A percentile compares a stretch with the other conserved stretches of the same genome.
These are phyloP conservation scores for Cygnus buccinator DNA, from an alignment of 2,113 vertebrate genomes.

Conservation along the genomic window DNA sequence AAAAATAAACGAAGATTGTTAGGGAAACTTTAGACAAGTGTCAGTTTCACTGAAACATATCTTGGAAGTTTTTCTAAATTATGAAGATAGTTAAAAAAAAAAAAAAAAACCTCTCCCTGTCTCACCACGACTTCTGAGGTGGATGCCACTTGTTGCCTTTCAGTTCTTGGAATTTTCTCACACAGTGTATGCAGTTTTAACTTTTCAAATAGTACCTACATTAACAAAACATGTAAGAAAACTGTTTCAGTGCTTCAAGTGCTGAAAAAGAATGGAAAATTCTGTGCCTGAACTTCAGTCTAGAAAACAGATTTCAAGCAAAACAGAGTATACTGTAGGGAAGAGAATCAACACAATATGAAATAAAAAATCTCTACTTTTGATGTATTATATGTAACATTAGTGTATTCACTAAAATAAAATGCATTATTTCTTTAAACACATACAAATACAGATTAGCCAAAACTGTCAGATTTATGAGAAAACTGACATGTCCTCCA, in stretches of 20 bases:
- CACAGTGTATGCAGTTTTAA: constrained; percentile 83
- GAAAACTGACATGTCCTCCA: not conserved
- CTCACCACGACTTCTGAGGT: constrained; percentile 89
- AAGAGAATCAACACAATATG: not conserved
- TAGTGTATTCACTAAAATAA: not conserved
- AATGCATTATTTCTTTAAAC: not conserved
- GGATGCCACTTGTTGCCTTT: constrained; percentile 81
- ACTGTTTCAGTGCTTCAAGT: not conserved
- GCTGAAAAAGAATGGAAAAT: not conserved
- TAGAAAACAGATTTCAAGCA: not conserved
- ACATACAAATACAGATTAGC: not conserved
- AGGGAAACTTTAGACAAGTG: not conserved
- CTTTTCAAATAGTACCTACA: constrained; percentile 90
- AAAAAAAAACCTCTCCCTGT: not conserved
- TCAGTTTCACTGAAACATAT: not conserved
- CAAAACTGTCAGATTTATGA: not conserved
- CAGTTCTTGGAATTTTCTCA: constrained; percentile 81
- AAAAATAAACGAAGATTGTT: not conserved
- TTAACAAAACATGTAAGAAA: not conserved
- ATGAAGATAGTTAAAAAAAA: not conserved
- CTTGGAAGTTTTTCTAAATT: not conserved
- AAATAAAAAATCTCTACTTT: not conserved
- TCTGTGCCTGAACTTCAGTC: not conserved
- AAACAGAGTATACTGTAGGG: not conserved
- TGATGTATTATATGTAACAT: not conserved